phyloP scores from a whole-genome alignment of 1,140 invertebrate species.

The Gryllus bimaculatus region DNA sequence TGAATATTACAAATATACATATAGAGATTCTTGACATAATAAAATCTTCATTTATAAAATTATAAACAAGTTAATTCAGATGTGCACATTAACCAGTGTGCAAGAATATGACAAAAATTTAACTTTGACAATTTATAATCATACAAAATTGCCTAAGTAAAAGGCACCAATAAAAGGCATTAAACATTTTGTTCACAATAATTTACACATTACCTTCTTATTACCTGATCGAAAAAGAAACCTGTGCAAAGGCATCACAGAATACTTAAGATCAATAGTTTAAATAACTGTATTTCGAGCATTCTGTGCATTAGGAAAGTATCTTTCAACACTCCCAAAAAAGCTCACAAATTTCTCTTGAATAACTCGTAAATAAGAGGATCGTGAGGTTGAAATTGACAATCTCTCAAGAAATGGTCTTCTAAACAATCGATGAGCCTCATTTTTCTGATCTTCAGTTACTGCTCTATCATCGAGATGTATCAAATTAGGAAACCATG shows the following conservation, averaged over 20 bases:
- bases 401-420: slow-evolving; percentile 39
- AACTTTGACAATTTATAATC: too few relatives aligned
- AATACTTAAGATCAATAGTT: neutral
- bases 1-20: neutral
- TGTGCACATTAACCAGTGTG: too few relatives aligned
- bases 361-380: neutral
- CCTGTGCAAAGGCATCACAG: too few relatives aligned
- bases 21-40: neutral
- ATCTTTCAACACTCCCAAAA: slow-evolving; percentile 9
- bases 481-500: slow-evolving; percentile 49
- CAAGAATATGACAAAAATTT: too few relatives aligned
- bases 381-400: neutral
- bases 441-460: slow-evolving; percentile 46
- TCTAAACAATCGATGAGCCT: slow-evolving; percentile 50
- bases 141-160: too few relatives aligned
- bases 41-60: too few relatives aligned
- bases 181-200: too few relatives aligned
- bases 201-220: too few relatives aligned
- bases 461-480: slow-evolving; percentile 56
- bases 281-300: neutral
- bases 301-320: slow-evolving; percentile 2
- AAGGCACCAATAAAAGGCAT: too few relatives aligned
- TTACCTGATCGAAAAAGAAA: too few relatives aligned
- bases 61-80: too few relatives aligned
- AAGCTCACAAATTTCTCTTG: neutral